Base-by-base conservation (phyloP, 2,113 vertebrate species). In the Eretmochelys imbricata region DNA sequence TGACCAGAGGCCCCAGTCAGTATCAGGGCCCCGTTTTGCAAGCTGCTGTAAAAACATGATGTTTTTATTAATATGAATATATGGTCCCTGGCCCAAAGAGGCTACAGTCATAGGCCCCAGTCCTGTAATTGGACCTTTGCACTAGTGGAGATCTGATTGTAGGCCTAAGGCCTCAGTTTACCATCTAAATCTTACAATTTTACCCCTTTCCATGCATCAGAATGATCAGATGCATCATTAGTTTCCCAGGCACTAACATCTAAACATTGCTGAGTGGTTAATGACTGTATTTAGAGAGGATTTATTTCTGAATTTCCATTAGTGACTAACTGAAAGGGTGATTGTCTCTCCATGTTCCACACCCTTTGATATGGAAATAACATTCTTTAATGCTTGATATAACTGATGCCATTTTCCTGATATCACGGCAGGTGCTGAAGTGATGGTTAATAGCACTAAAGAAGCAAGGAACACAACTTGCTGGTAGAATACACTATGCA, bases 201-300 rank as follows among this genome's bases (percentile, higher is more conserved):
- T 95, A 91, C 97, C 94, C 42, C 94, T 97, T 96, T 94, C 96
- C 93, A 95, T 97, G 94, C 91, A 93, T 97, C 92, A 80, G 96
- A 97, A 97, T 96, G 96, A 97, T 97, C 96, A 95, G 95, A 97
- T 94, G 94, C 92, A 96, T 95, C 95, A 96, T 95, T 96, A 93
- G 91, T 96, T 96, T 96, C 96, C 93, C 91, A 95, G 91, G 96
- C 80, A 92, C 95, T 94, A 90, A 87, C 94, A 90, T 5, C 93
- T 95, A 92, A 89, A 87, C 96, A 96, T 97, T 97, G 97, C 96
- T 97, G 96, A 97, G 95, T 80, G 86, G 79, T 87, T 48, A 7
- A 96, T 95, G 96, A 95, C 0, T 78, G 91, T 95, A 96, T 84
- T 55, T 53, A 81, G 91, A 85, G 86, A 83, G 88, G 84, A 93